Conservation (phyloP, 2,113 vertebrate species). For the Parotia lawesii region DNA sequence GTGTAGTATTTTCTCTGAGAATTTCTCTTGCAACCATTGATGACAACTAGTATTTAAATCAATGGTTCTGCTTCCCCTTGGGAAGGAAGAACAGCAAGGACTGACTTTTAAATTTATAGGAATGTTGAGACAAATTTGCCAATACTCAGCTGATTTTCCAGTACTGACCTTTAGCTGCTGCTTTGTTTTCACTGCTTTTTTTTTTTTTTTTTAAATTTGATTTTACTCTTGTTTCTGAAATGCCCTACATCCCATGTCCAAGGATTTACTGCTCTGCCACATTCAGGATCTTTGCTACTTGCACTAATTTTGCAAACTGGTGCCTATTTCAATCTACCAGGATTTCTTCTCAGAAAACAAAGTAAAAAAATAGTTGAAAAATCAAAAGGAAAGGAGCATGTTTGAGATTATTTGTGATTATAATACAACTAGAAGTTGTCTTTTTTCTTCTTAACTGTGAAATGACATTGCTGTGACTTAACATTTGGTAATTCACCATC, state of each 20-base stretch:
- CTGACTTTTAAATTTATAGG: constrained; percentile 6
- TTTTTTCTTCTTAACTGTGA: not conserved
- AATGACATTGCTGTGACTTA: not conserved
- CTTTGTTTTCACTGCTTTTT: not conserved
- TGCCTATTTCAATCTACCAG: not conserved
- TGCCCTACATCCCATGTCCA: not conserved
- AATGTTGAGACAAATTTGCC: not conserved
- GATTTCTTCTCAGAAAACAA: not conserved
- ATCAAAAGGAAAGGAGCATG: not conserved
- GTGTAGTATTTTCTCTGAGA: not conserved
- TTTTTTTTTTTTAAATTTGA: not conserved
- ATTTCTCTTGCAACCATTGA: not conserved
- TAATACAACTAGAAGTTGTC: not conserved
- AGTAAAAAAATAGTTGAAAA: not conserved
- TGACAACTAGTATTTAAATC: not conserved
- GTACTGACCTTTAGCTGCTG: constrained; percentile 9
- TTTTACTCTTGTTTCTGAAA: not conserved
- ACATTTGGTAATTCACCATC: not conserved
- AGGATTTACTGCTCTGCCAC: not conserved
- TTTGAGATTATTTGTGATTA: not conserved
- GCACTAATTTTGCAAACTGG: not conserved
- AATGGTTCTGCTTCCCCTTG: not conserved
- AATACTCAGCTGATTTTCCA: not conserved
- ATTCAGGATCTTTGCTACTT: not conserved
- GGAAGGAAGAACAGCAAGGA: not conserved